Percentiles rank a stretch among this genome's conserved stretches.
These are phyloP conservation scores for Calameuta idolon DNA, from an alignment of 2,888 invertebrate species.

Conservation along the genomic window DNA sequence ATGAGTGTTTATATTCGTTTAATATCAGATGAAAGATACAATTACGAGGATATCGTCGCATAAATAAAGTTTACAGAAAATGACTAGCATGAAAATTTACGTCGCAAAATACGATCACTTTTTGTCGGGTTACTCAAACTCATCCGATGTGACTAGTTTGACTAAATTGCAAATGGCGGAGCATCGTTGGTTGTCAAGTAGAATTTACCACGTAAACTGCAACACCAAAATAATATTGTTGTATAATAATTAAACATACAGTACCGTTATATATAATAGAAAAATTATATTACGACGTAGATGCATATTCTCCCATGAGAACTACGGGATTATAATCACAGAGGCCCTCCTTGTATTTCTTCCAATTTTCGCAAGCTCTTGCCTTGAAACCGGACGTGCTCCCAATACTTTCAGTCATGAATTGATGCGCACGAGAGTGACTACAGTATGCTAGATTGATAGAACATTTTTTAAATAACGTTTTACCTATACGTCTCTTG, in stretches of 20 bases:
- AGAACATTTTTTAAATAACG: background rate
- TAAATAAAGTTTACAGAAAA: constrained; percentile 36
- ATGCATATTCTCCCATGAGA: constrained; percentile 55
- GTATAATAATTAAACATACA: constrained; percentile 6
- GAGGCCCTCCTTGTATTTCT: constrained; percentile 45
- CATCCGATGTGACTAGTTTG: constrained; percentile 15
- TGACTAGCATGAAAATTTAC: constrained; percentile 53
- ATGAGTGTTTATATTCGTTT: background rate
- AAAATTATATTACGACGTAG: constrained; percentile 45
- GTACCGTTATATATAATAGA: constrained; percentile 13
- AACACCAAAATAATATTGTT: constrained; percentile 12
- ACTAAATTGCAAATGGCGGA: constrained; percentile 52
- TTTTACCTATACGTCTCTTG: background rate
- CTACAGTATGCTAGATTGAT: constrained; percentile 47
- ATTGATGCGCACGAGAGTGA: constrained; percentile 52
- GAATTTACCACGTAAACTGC: constrained; percentile 55
- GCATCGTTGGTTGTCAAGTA: constrained; percentile 52
- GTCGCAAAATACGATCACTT: constrained; percentile 25
- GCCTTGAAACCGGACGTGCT: constrained; percentile 51
- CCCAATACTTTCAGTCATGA: constrained; percentile 54
- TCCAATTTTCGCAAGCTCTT: constrained; percentile 49
- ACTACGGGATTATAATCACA: constrained; percentile 51
- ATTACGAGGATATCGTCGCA: constrained; percentile 1
- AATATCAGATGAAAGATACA: background rate
- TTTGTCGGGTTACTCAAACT: constrained; percentile 6